phyloP scores from a whole-genome alignment of 2,888 invertebrate species.

The Hyposoter didymator region DNA sequence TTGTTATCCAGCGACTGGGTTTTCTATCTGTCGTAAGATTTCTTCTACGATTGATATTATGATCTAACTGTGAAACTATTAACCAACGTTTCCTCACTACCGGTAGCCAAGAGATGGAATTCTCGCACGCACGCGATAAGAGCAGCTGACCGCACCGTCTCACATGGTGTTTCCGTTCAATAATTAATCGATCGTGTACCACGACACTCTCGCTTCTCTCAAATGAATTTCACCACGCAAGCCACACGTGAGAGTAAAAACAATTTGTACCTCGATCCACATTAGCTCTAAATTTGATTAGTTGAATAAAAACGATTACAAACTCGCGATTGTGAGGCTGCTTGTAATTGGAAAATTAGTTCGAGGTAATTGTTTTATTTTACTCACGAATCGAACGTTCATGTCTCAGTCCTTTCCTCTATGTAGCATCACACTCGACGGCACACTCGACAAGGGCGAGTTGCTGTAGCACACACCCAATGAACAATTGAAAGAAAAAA shows the following conservation, averaged over 20 bases:
- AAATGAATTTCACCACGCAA: neutral
- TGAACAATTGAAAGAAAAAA: conserved; percentile 32
- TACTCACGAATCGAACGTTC: conserved; percentile 80
- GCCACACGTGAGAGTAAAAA: conserved; percentile 12
- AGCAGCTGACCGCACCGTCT: conserved; percentile 54
- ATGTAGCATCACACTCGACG: conserved; percentile 75
- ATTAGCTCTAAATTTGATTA: neutral
- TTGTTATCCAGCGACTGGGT: neutral
- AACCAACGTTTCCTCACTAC: conserved; percentile 12
- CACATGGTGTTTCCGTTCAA: conserved; percentile 39
- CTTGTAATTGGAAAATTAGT: neutral
- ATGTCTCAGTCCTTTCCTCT: conserved; percentile 77
- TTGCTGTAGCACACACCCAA: conserved; percentile 60
- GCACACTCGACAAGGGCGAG: conserved; percentile 61
- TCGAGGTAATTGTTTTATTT: neutral
- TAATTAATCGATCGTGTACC: conserved; percentile 54
- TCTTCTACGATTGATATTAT: neutral
- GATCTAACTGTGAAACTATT: neutral
- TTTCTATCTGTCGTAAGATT: neutral
- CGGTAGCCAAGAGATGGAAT: neutral
- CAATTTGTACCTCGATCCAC: neutral
- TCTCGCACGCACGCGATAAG: conserved; percentile 36
- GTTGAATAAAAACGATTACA: neutral
- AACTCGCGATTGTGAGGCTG: neutral
- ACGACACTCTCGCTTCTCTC: conserved; percentile 53